Conservation (phyloP, 2,113 vertebrate species). For the Oryzias javanicus region DNA sequence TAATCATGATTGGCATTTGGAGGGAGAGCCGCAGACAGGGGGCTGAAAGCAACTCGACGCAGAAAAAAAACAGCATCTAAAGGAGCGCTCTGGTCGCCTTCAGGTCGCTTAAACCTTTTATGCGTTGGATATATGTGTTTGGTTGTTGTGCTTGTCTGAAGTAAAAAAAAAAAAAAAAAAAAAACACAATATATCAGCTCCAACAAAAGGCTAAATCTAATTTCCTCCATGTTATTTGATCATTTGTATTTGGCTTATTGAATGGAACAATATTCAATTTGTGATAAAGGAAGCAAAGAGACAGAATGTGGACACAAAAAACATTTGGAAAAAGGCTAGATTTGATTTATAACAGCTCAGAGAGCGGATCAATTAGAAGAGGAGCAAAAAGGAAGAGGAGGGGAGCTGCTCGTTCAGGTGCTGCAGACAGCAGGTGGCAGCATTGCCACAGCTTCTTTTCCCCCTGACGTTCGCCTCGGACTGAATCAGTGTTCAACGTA, state of each 20-base stretch:
- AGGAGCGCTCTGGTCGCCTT: conserved; percentile 22
- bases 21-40: conserved; percentile 43
- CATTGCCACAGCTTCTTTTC: conserved; percentile 59
- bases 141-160: conserved; percentile 33
- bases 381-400: conserved; percentile 11
- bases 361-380: conserved; percentile 45
- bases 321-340: conserved; percentile 28
- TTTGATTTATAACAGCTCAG: conserved; percentile 49
- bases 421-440: conserved; percentile 67
- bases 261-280: conserved; percentile 55
- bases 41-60: conserved; percentile 39
- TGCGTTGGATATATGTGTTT: conserved; percentile 14
- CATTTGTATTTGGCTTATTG: conserved; percentile 51
- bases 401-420: not conserved
- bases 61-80: conserved; percentile 34
- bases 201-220: conserved; percentile 55
- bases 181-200: conserved; percentile 59
- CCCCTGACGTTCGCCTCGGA: not conserved
- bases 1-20: conserved; percentile 70
- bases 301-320: conserved; percentile 30
- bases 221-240: conserved; percentile 64
- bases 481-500: not conserved
- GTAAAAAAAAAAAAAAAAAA: conserved; percentile 55
- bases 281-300: conserved; percentile 41
- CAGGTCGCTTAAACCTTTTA: conserved; percentile 39